Evolutionary conservation across 2,113 vertebrate genomes (phyloP).

Genomic region (Suricata suricatta): DNA sequence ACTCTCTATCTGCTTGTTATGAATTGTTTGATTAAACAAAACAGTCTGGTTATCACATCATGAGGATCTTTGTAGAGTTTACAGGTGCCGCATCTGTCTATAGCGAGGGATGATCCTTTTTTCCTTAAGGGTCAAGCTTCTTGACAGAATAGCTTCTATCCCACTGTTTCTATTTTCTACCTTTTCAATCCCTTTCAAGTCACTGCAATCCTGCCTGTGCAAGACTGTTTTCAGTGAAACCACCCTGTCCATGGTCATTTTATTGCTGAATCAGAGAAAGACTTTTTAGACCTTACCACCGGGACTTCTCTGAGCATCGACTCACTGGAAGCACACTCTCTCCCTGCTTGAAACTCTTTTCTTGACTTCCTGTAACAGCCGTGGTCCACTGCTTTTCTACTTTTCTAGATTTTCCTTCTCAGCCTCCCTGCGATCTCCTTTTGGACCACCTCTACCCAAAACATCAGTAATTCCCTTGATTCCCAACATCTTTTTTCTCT

Average conservation of each 20-base stretch:
- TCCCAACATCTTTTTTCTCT: neutral
- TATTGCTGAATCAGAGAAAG: neutral
- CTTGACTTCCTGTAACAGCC: neutral
- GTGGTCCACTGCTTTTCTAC: neutral
- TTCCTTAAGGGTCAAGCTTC: neutral
- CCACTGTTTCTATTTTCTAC: conserved; percentile 28
- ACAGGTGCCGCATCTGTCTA: neutral
- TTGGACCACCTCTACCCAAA: neutral
- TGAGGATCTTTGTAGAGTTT: neutral
- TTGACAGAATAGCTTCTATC: conserved; percentile 23
- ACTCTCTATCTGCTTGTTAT: neutral
- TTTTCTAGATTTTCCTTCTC: neutral
- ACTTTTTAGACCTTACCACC: neutral
- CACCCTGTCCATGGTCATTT: neutral
- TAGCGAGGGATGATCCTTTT: neutral
- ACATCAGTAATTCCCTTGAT: neutral
- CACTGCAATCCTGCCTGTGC: neutral
- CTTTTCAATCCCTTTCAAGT: neutral
- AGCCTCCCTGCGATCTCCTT: neutral
- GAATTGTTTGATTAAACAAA: conserved; percentile 5
- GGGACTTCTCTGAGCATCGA: neutral
- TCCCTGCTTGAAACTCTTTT: neutral
- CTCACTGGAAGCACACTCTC: neutral
- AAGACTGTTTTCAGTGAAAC: conserved; percentile 8
- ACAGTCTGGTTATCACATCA: neutral